phyloP scores from a whole-genome alignment of 1,140 invertebrate genomes.

The Drosophila quadrilineata region DNA sequence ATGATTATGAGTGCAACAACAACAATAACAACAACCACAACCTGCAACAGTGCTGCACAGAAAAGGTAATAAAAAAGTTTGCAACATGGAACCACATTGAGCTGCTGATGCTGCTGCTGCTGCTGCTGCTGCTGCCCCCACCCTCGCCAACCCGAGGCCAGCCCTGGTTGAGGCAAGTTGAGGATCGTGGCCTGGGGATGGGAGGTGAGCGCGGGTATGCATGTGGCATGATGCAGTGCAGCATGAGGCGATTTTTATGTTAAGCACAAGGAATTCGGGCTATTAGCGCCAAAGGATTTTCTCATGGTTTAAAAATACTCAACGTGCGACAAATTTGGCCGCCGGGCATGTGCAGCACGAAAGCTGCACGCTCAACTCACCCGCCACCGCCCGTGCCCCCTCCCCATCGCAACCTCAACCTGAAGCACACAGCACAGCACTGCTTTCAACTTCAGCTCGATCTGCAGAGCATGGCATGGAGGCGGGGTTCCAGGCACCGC shows the following conservation, averaged over 20 bases:
- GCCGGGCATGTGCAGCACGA: slow-evolving; percentile 73
- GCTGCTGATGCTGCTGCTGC: too few species aligned
- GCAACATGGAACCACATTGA: slow-evolving; percentile 7
- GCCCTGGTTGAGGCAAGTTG: too few species aligned
- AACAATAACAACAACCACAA: slow-evolving; percentile 9
- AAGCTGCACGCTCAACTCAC: slow-evolving; percentile 68
- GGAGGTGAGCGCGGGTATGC: too few species aligned
- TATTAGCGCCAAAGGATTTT: slow-evolving; percentile 81
- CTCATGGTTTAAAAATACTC: slow-evolving; percentile 81
- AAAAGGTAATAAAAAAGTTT: slow-evolving; percentile 52
- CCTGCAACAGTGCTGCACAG: not conserved
- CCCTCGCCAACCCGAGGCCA: too few species aligned
- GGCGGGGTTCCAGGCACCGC: slow-evolving; percentile 20
- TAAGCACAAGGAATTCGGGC: slow-evolving; percentile 80
- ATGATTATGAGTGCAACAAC: slow-evolving; percentile 60
- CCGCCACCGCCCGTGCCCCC: too few species aligned
- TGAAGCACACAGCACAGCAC: not conserved
- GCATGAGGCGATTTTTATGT: slow-evolving; percentile 78
- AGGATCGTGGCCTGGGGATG: too few species aligned
- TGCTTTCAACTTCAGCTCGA: slow-evolving; percentile 14
- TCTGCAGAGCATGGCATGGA: not conserved
- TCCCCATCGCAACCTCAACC: too few species aligned
- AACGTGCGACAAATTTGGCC: slow-evolving; percentile 81
- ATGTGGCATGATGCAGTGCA: slow-evolving; percentile 66
- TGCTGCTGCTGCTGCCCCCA: too few species aligned